A percentile compares a stretch with the other conserved stretches of the same genome.
Evolutionary conservation across 1,140 invertebrate species (phyloP).

Genomic region (Leptinotarsa defecta): DNA sequence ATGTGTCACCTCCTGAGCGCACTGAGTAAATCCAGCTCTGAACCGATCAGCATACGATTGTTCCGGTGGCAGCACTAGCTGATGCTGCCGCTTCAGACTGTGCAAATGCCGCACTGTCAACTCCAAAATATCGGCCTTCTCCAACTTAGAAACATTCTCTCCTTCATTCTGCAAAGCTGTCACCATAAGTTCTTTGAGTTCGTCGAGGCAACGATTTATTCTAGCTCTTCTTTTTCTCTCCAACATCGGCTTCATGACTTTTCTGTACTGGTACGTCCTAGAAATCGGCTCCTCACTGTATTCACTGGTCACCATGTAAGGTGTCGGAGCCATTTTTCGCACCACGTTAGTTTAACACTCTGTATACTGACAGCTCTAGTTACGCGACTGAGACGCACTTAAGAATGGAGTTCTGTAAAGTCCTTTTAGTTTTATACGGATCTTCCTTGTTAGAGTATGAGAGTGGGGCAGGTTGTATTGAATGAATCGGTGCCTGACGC

Average conservation of each 20-base stretch:
- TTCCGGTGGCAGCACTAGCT: slow-evolving; percentile 66
- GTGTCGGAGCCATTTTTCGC: slow-evolving; percentile 48
- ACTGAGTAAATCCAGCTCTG: slow-evolving; percentile 87
- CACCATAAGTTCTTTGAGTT: slow-evolving; percentile 91
- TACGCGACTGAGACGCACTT: slow-evolving; percentile 16
- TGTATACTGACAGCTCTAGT: slow-evolving; percentile 12
- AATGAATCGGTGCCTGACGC: slow-evolving; percentile 13
- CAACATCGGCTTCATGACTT: slow-evolving; percentile 95
- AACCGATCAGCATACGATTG: slow-evolving; percentile 80
- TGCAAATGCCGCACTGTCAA: slow-evolving; percentile 91
- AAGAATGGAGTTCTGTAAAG: slow-evolving; percentile 39
- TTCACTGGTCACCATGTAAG: slow-evolving; percentile 46
- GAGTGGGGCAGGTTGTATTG: slow-evolving; percentile 29
- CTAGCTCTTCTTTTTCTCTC: slow-evolving; percentile 90
- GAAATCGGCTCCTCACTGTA: slow-evolving; percentile 69
- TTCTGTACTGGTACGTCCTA: slow-evolving; percentile 87
- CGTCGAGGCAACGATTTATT: slow-evolving; percentile 92
- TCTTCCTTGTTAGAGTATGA: slow-evolving; percentile 25
- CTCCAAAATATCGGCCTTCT: slow-evolving; percentile 96
- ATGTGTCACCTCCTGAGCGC: slow-evolving; percentile 87
- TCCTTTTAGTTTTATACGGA: slow-evolving; percentile 44
- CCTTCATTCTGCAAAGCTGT: slow-evolving; percentile 83
- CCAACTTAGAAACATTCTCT: slow-evolving; percentile 89
- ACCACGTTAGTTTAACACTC: slow-evolving; percentile 17
- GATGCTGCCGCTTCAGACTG: slow-evolving; percentile 75